phyloP scores from a whole-genome alignment of 2,888 invertebrate species.

The Drosophila vallismaia region DNA sequence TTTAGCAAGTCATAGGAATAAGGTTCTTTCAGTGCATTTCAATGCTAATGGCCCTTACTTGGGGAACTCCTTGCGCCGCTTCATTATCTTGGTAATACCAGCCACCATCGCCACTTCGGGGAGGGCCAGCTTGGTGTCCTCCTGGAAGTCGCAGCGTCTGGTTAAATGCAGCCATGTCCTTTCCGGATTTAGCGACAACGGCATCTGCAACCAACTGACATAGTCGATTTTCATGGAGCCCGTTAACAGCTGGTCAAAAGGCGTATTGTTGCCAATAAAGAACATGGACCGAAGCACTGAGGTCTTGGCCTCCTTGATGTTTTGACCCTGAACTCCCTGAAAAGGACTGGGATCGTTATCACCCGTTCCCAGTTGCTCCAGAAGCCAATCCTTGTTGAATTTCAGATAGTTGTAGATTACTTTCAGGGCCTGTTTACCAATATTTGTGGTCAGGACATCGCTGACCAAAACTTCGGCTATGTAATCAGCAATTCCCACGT shows the following conservation, averaged over 20 bases:
- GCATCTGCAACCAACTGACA: constrained; percentile 83
- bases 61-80: constrained; percentile 74
- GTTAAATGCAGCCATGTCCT: constrained; percentile 84
- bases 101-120: constrained; percentile 84
- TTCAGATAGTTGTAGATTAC: constrained; percentile 88
- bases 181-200: constrained; percentile 84
- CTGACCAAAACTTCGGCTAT: constrained; percentile 86
- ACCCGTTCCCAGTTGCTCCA: constrained; percentile 85
- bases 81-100: constrained; percentile 83
- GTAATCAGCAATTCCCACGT: constrained; percentile 84
- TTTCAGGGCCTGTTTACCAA: constrained; percentile 86
- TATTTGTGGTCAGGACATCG: constrained; percentile 86
- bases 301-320: constrained; percentile 81
- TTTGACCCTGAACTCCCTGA: constrained; percentile 83
- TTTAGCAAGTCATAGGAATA: neutral
- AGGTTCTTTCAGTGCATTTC: constrained; percentile 30
- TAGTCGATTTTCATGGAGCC: constrained; percentile 84
- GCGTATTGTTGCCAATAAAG: constrained; percentile 88
- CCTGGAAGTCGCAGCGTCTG: constrained; percentile 84
- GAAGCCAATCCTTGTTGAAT: constrained; percentile 88
- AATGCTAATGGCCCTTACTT: constrained; percentile 64
- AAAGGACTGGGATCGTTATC: constrained; percentile 79
- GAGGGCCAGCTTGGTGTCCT: constrained; percentile 81
- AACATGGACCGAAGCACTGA: constrained; percentile 91
- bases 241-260: constrained; percentile 89